These are phyloP conservation scores for Phorcus lineatus DNA, from an alignment of 2,888 invertebrate genomes.

Conservation along the genomic window DNA sequence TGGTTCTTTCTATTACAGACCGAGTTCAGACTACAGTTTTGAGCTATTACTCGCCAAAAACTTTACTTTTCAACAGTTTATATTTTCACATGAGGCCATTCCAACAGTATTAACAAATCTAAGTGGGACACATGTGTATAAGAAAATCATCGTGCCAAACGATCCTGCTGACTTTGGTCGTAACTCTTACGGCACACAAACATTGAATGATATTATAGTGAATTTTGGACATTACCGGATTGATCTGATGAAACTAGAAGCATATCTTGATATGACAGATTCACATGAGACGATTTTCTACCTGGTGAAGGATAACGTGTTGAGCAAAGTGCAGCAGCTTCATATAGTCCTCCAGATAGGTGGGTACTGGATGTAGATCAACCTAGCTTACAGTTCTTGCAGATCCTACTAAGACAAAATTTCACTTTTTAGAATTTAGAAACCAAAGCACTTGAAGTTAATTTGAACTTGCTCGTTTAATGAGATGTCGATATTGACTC, in stretches of 20 bases:
- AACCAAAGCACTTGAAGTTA: too few relatives aligned
- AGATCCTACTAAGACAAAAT: too few relatives aligned
- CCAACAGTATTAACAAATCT: constrained; percentile 39
- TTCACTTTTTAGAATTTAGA: too few relatives aligned
- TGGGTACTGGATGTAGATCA: constrained; percentile 38
- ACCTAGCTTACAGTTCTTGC: too few relatives aligned
- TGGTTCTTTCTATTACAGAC: constrained; percentile 49
- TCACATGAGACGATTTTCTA: constrained; percentile 68
- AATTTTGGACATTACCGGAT: constrained; percentile 53
- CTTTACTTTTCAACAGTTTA: constrained; percentile 56
- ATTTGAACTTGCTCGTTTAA: too few relatives aligned
- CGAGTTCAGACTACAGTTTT: constrained; percentile 58
- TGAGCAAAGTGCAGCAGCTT: constrained; percentile 62
- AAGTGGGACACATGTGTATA: constrained; percentile 51
- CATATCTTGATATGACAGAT: constrained; percentile 47
- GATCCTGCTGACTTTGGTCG: constrained; percentile 71
- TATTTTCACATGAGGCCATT: constrained; percentile 53
- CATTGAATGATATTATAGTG: constrained; percentile 65
- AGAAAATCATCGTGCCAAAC: constrained; percentile 67
- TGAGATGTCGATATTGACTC: too few relatives aligned
- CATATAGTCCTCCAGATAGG: constrained; percentile 67
- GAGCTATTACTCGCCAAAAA: constrained; percentile 64
- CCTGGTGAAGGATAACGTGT: constrained; percentile 63
- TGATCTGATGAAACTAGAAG: constrained; percentile 65
- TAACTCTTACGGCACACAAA: constrained; percentile 68